phyloP scores from a whole-genome alignment of 1,140 invertebrate species.

The Tribolium madens region DNA sequence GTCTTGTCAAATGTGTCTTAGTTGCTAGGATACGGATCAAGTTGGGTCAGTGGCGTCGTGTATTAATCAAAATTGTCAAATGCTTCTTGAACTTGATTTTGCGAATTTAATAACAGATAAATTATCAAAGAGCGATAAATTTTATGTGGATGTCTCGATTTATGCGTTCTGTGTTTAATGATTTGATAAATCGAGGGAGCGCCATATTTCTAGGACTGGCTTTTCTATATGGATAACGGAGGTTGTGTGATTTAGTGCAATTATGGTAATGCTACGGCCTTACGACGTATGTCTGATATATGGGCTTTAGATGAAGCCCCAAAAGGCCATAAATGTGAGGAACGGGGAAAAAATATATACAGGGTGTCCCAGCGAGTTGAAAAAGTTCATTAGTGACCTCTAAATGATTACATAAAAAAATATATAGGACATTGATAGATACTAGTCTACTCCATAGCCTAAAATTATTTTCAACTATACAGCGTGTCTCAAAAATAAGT shows the following conservation, averaged over 20 bases:
- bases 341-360: too few relatives aligned
- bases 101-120: not conserved
- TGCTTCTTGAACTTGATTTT: not conserved
- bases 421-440: too few relatives aligned
- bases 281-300: conserved; percentile 2
- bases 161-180: not conserved
- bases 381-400: too few relatives aligned
- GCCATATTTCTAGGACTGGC: not conserved
- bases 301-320: not conserved
- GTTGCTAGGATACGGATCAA: too few relatives aligned
- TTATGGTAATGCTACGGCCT: not conserved
- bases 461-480: too few relatives aligned
- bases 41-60: too few relatives aligned
- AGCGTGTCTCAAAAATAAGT: too few relatives aligned
- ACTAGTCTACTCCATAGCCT: too few relatives aligned
- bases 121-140: not conserved
- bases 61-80: too few relatives aligned
- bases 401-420: too few relatives aligned
- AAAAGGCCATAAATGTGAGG: not conserved
- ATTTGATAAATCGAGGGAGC: conserved; percentile 13
- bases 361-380: too few relatives aligned
- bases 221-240: not conserved
- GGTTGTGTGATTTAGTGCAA: conserved; percentile 13
- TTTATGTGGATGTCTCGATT: not conserved
- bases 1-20: too few relatives aligned